Evolutionary conservation across 1,140 invertebrate genomes (phyloP), one percentile per base, ranked within the genome.

Genomic region (Ceratina japonica): DNA sequence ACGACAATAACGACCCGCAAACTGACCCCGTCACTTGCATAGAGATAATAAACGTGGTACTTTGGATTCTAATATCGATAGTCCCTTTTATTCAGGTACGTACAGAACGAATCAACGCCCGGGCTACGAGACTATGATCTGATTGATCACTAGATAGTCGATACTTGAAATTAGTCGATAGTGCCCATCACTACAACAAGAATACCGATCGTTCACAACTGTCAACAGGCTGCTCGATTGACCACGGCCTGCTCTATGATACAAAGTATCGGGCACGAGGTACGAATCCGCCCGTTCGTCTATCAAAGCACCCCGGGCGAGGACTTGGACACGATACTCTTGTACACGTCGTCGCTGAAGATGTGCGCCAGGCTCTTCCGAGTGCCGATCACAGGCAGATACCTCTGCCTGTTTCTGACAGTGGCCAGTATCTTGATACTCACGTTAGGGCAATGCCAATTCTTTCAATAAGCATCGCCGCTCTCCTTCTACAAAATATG

Each of bases 311-410:
- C 95, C 37, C 93, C 96, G 1, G 93, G 94, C 59, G 93, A 95
- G 84, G 96, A 97, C 92, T 92, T 97, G 62, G 95, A 96, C 86
- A 95, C 96, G 1, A 94, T 97, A 80, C 92, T 97, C n/a, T 90
- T 96, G 44, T 97, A 95, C 88, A 95, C 96, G 3, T 95, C 95
- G 7, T 95, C 95, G 7, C 92, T 97, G 74, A 94, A 94, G 85
- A 95, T 97, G 90, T 94, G 94, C 75, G 96, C 96, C 2, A 95
- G 94, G 90, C 90, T 97, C 1, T 96, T 96, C 87, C 93, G 94
- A 89, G 93, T 95, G 80, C 95, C 96, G 37, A 94, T 97, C 70
- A 95, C 94, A 58, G 94, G 94, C 20, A 93, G 94, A 84, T 95
- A 95, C 87, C 84, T 96, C 3, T 96, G 94, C 88, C 91, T 96